Evolutionary conservation across 37 sponge, comb jelly and placozoan species (phyloP).

Genomic region (Lycopodina hypogea): DNA sequence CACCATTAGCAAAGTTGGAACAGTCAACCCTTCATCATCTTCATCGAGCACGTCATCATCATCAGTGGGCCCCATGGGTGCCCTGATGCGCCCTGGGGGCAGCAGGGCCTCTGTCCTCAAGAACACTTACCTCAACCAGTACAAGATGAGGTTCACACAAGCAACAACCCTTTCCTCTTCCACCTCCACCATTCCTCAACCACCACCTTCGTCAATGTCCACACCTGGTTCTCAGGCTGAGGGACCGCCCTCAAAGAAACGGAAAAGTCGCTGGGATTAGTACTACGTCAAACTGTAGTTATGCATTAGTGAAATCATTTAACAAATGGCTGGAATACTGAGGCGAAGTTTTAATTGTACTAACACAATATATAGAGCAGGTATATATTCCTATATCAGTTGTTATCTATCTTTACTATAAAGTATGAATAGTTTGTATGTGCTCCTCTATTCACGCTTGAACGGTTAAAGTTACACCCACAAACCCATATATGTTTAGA

Average conservation of each 20-base stretch:
- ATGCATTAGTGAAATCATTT: too few relatives aligned
- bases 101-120: constrained; percentile 35
- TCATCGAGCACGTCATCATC: neutral
- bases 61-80: constrained; percentile 25
- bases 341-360: too few relatives aligned
- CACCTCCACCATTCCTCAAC: constrained; percentile 45
- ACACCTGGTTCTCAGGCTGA: neutral
- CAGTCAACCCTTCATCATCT: constrained; percentile 1
- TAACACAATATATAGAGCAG: too few relatives aligned
- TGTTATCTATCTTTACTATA: too few relatives aligned
- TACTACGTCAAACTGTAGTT: too few relatives aligned
- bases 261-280: constrained; percentile 78
- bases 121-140: constrained; percentile 21
- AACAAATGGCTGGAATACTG: too few relatives aligned
- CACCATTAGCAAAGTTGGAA: neutral
- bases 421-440: too few relatives aligned
- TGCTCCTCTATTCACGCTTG: too few relatives aligned
- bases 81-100: constrained; percentile 26
- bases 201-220: neutral
- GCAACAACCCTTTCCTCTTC: constrained; percentile 32
- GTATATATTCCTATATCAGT: too few relatives aligned
- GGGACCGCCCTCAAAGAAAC: constrained; percentile 41
- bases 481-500: too few relatives aligned
- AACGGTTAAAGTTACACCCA: too few relatives aligned
- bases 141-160: constrained; percentile 52